Evolutionary conservation across 2,888 invertebrate species (phyloP).

Genomic region (Pyrochroa serraticornis): DNA sequence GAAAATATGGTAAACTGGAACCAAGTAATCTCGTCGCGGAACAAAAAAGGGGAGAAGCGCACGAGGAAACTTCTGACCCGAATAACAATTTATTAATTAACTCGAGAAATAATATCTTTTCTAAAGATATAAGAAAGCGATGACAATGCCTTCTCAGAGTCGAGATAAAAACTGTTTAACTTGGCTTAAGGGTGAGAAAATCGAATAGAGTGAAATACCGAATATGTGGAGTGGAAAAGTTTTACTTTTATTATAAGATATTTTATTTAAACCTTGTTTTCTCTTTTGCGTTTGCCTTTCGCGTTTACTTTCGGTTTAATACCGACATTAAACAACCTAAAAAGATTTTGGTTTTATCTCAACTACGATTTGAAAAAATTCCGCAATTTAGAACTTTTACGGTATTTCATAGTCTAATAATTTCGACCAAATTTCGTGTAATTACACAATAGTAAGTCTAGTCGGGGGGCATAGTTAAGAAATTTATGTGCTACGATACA

Average conservation of each 20-base stretch:
- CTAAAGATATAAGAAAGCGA: slow-evolving; percentile 40
- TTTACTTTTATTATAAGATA: slow-evolving; percentile 35
- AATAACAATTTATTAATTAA: slow-evolving; percentile 45
- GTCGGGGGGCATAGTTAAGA: background rate
- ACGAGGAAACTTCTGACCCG: slow-evolving; percentile 32
- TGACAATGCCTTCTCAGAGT: slow-evolving; percentile 38
- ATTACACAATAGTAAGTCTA: background rate
- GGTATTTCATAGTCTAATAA: too few species aligned
- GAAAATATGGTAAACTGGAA: slow-evolving; percentile 4
- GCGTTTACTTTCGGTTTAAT: slow-evolving; percentile 21
- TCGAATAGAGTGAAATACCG: slow-evolving; percentile 36
- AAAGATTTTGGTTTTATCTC: slow-evolving; percentile 22
- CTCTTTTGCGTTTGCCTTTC: slow-evolving; percentile 13
- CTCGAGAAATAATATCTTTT: slow-evolving; percentile 38
- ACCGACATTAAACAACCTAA: slow-evolving; percentile 20
- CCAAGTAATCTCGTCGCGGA: slow-evolving; percentile 8
- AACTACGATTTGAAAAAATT: slow-evolving; percentile 17
- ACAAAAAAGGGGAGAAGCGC: slow-evolving; percentile 20
- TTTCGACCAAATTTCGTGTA: too few species aligned
- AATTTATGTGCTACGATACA: background rate
- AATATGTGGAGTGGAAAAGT: slow-evolving; percentile 35
- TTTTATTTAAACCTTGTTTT: slow-evolving; percentile 29
- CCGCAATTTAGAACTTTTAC: slow-evolving; percentile 16
- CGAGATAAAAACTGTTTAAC: slow-evolving; percentile 38
- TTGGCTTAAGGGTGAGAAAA: slow-evolving; percentile 39